Conservation (phyloP, 2,888 invertebrate genomes). For the Drosophila subquinaria region DNA sequence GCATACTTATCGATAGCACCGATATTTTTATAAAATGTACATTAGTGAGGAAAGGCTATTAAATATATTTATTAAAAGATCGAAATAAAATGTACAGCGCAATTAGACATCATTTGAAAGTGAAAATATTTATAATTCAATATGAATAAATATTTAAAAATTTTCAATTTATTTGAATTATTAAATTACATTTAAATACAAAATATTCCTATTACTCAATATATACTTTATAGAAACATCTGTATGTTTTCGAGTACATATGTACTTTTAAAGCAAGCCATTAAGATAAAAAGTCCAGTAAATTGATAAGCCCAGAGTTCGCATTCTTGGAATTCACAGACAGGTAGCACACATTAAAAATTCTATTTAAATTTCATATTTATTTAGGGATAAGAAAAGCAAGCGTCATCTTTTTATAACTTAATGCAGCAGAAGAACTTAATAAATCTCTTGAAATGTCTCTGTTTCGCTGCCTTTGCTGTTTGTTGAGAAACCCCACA, state of each 20-base stretch:
- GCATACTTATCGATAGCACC: too few species aligned
- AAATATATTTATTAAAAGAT: background rate
- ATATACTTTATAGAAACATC: background rate
- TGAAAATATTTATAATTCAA: too few species aligned
- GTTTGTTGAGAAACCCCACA: constrained; percentile 42
- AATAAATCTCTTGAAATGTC: constrained; percentile 28
- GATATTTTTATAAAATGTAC: too few species aligned
- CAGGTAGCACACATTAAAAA: constrained; percentile 11
- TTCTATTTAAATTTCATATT: constrained; percentile 24
- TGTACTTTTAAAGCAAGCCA: background rate
- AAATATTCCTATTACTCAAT: background rate
- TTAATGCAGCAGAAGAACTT: constrained; percentile 33
- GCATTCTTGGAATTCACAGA: constrained; percentile 8
- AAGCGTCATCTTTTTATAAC: constrained; percentile 18
- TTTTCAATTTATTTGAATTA: too few species aligned
- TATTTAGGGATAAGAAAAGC: background rate
- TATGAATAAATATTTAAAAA: too few species aligned
- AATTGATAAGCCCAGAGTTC: background rate
- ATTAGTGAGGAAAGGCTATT: too few species aligned
- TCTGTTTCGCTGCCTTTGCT: background rate
- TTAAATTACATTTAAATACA: too few species aligned
- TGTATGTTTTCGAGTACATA: background rate
- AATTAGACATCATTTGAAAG: too few species aligned
- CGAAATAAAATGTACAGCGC: background rate
- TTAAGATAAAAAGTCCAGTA: background rate